Percentiles rank a stretch among this genome's conserved stretches.
Evolutionary conservation across 2,888 invertebrate species (phyloP).

Genomic region (Beris morrisii): DNA sequence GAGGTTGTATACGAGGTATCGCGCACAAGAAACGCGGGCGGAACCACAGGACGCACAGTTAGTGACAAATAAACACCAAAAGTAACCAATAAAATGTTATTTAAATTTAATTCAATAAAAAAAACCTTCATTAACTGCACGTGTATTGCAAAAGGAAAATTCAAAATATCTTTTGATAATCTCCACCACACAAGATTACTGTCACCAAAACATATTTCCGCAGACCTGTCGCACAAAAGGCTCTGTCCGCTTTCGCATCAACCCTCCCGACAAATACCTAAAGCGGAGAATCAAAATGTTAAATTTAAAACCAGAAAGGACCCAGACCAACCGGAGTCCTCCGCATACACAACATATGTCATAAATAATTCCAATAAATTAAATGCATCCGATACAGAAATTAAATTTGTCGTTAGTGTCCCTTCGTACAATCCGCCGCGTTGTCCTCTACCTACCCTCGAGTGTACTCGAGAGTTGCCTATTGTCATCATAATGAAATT

Average conservation of each 20-base stretch:
- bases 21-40: too few relatives aligned
- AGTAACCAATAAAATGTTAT: too few relatives aligned
- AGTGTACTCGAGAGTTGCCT: slow-evolving; percentile 36
- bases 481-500: slow-evolving; percentile 45
- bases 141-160: slow-evolving; percentile 36
- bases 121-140: slow-evolving; percentile 13
- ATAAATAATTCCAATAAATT: slow-evolving; percentile 57
- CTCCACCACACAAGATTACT: slow-evolving; percentile 54
- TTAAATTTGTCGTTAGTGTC: slow-evolving; percentile 29
- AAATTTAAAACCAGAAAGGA: background rate
- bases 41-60: too few relatives aligned
- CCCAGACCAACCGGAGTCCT: background rate
- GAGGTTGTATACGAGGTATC: too few relatives aligned
- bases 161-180: slow-evolving; percentile 46
- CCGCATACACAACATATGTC: slow-evolving; percentile 43
- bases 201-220: slow-evolving; percentile 56
- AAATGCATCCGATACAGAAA: slow-evolving; percentile 54
- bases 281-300: slow-evolving; percentile 1
- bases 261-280: slow-evolving; percentile 44
- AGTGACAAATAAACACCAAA: too few relatives aligned
- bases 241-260: slow-evolving; percentile 35
- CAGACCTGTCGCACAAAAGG: slow-evolving; percentile 11
- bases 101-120: too few relatives aligned
- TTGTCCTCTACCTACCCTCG: slow-evolving; percentile 1
- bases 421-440: slow-evolving; percentile 11